A percentile compares a stretch with the other conserved stretches of the same genome.
phyloP scores from a whole-genome alignment of 2,113 vertebrate genomes.

The Etheostoma spectabile region DNA sequence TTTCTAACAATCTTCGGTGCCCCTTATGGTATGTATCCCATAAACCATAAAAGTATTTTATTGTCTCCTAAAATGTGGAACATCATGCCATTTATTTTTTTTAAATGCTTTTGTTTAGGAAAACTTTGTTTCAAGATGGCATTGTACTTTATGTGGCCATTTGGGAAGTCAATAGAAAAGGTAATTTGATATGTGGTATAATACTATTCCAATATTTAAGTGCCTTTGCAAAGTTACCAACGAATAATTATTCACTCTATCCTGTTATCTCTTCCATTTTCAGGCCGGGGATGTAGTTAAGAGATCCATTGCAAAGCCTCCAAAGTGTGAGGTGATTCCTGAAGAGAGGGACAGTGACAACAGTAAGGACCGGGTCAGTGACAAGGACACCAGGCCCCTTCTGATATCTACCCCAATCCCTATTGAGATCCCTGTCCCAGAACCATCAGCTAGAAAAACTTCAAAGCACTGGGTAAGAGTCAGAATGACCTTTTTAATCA shows the following conservation, averaged over 20 bases:
- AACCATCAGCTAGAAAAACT: not conserved
- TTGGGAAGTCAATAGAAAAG: constrained; percentile 87
- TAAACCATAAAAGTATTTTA: not conserved
- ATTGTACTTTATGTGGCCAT: constrained; percentile 88
- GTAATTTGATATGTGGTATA: constrained; percentile 44
- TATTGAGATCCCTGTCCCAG: constrained; percentile 55
- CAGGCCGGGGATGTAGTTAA: constrained; percentile 60
- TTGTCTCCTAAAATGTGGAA: not conserved
- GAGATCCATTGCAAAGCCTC: constrained; percentile 57
- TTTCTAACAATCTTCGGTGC: constrained; percentile 83
- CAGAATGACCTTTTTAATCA: not conserved
- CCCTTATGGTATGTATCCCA: constrained; percentile 84
- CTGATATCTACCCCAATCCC: constrained; percentile 59
- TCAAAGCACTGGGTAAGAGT: constrained; percentile 62
- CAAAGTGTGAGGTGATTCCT: constrained; percentile 43
- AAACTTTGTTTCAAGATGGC: constrained; percentile 84
- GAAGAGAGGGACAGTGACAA: constrained; percentile 59
- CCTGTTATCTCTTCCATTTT: not conserved
- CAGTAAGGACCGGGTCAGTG: constrained; percentile 44
- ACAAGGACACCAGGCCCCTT: constrained; percentile 77
- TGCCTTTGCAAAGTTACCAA: not conserved
- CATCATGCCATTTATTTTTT: not conserved
- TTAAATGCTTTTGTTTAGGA: constrained; percentile 61
- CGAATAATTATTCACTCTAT: not conserved
- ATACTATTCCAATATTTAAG: not conserved